phyloP scores from a whole-genome alignment of 1,140 invertebrate genomes.

The Drosophila truncata region DNA sequence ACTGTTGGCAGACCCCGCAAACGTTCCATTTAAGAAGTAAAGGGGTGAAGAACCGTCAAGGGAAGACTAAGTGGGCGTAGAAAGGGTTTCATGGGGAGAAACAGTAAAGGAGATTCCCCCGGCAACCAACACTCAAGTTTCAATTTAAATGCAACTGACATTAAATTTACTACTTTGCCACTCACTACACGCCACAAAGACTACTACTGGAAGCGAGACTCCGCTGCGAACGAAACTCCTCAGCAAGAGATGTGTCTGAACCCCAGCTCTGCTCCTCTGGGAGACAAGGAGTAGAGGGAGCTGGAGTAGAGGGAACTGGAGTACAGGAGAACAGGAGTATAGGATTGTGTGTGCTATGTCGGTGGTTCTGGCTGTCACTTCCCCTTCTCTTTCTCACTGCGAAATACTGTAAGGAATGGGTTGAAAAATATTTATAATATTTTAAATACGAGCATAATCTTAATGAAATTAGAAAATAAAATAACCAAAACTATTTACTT shows the following conservation, averaged over 20 bases:
- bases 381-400: slow-evolving; percentile 9
- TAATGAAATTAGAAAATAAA: not conserved
- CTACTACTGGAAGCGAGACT: slow-evolving; percentile 51
- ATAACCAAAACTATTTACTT: too few relatives aligned
- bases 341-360: slow-evolving; percentile 29
- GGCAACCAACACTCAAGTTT: slow-evolving; percentile 57
- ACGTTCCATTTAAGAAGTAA: slow-evolving; percentile 19
- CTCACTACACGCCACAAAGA: slow-evolving; percentile 38
- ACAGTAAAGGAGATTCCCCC: slow-evolving; percentile 10
- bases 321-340: slow-evolving; percentile 22
- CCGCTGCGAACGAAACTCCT: slow-evolving; percentile 53
- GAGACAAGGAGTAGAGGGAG: slow-evolving; percentile 14
- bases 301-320: slow-evolving; percentile 5
- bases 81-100: not conserved
- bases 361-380: slow-evolving; percentile 25
- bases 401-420: not conserved
- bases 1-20: slow-evolving; percentile 67
- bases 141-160: slow-evolving; percentile 84
- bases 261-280: not conserved
- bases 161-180: slow-evolving; percentile 84
- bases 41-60: not conserved
- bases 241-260: slow-evolving; percentile 43
- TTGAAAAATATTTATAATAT: not conserved
- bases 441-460: not conserved
- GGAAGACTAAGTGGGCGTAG: slow-evolving; percentile 3